Evolutionary conservation across 2,113 vertebrate genomes (phyloP).

Genomic region (Leucopsar rothschildi): DNA sequence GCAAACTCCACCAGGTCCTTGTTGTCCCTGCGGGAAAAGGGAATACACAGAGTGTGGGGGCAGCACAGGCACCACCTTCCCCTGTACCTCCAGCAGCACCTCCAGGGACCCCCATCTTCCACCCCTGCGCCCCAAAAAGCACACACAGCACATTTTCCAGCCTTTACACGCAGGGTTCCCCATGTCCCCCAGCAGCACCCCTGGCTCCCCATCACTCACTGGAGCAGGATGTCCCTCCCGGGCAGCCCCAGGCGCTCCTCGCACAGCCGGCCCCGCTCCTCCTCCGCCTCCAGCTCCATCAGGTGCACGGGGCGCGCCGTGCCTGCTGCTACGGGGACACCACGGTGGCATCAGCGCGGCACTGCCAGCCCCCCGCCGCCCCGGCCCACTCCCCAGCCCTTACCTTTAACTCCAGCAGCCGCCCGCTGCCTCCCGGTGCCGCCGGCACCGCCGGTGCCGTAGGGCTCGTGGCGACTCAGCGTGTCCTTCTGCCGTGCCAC

Average conservation of each 20-base stretch:
- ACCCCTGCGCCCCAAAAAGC: not conserved
- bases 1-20: conserved; percentile 93
- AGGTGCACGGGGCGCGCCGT: conserved; percentile 75
- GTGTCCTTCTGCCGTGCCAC: conserved; percentile 91
- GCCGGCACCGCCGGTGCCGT: conserved; percentile 58
- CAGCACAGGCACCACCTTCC: not conserved
- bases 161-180: not conserved
- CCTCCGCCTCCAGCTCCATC: conserved; percentile 82
- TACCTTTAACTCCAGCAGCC: conserved; percentile 36
- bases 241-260: conserved; percentile 87
- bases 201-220: conserved; percentile 58
- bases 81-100: not conserved
- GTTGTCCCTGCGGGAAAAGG: conserved; percentile 79
- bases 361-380: fast-evolving
- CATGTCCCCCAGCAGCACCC: not conserved
- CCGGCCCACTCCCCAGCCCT: fast-evolving
- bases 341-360: not conserved
- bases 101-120: not conserved
- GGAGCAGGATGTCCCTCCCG: conserved; percentile 84
- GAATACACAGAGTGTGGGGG: fast-evolving
- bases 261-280: conserved; percentile 85
- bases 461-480: conserved; percentile 74
- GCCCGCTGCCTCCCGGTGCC: conserved; percentile 77
- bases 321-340: conserved; percentile 47
- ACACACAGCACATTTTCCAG: not conserved